Evolutionary conservation across 2,113 vertebrate species (phyloP), one percentile per base, ranked within the genome.

Genomic region (Anarrhichthys ocellatus): DNA sequence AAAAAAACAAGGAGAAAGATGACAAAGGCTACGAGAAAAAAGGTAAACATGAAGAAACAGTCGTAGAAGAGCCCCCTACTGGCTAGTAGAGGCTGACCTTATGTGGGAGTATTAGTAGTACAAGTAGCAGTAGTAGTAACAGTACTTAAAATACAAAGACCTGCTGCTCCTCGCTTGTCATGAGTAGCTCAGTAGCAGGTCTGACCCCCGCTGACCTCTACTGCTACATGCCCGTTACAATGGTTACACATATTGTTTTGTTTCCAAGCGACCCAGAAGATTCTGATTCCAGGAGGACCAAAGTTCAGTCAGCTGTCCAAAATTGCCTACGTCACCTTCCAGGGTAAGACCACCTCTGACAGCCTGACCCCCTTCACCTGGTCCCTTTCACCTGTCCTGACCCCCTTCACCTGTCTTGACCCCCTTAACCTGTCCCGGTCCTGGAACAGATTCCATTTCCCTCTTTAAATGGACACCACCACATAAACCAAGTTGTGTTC

Each of bases 201-300:
- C 48, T 80, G 42, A 17, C 7, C 22, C 24, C 44, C 14, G 0
- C 14, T 34, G n/a, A 74, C 6, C n/a, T 32, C 58, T 61, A 32
- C 14, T 29, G 24, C 24, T 59, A 59, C 10, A 8, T 48, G 24
- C 9, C 22, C 58, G 24, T 80, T 72, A 22, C 72, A 40, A 46
- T 68, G 42, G 82, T 80, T 78, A 79, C 38, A 44, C 24, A 50
- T n/a, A 18, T 70, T 85, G 38, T 84, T 93, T 89, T 92, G 63
- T 95, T 92, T 84, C 90, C 63, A 97, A 97, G 96, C 88, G 0
- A 87, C 76, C 87, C 91, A 95, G 91, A 96, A 95, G 96, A 91
- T 93, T 91, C 94, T 96, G 91, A 95, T 93, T 87, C 96, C 96
- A 84, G 94, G 95, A 92, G 95, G 95, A 89, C 93, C 96, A 86